A percentile compares a stretch with the other conserved stretches of the same genome.
These are phyloP conservation scores for Calonectris borealis DNA, from an alignment of 2,113 vertebrate species.

Conservation along the genomic window DNA sequence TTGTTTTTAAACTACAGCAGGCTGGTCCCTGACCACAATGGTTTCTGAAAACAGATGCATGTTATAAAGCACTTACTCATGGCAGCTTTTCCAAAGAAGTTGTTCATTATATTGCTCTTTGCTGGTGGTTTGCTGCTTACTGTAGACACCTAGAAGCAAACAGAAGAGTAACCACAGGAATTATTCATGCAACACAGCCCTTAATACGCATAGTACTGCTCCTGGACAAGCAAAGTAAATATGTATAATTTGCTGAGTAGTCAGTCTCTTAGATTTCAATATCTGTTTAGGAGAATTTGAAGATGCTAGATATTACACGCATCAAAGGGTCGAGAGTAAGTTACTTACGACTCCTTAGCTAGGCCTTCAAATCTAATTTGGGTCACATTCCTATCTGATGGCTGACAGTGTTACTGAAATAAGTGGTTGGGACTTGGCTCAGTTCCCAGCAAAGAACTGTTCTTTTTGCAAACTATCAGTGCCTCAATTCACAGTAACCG, in stretches of 20 bases:
- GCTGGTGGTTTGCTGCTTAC: slow-evolving; percentile 75
- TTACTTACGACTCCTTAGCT: neutral
- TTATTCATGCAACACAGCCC: neutral
- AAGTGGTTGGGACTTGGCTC: neutral
- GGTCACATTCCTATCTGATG: neutral
- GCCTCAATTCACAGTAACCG: neutral
- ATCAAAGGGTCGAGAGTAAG: neutral
- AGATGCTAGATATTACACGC: neutral
- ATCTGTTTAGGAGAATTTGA: neutral
- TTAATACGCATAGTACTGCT: neutral
- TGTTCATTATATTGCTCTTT: slow-evolving; percentile 78
- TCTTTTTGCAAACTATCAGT: neutral
- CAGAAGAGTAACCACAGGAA: slow-evolving; percentile 25
- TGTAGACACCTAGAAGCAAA: slow-evolving; percentile 75
- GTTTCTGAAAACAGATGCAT: neutral
- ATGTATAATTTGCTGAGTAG: neutral
- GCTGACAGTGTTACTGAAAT: neutral
- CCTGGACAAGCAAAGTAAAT: neutral
- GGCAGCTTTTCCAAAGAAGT: slow-evolving; percentile 90
- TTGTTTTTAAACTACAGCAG: neutral
- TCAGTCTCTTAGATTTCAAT: neutral
- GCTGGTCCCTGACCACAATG: neutral
- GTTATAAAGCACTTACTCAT: slow-evolving; percentile 79
- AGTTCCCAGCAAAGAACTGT: neutral
- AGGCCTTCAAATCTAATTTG: neutral